These are phyloP conservation scores for Variabilichromis moorii DNA, from an alignment of 2,113 vertebrate species.

Conservation along the genomic window DNA sequence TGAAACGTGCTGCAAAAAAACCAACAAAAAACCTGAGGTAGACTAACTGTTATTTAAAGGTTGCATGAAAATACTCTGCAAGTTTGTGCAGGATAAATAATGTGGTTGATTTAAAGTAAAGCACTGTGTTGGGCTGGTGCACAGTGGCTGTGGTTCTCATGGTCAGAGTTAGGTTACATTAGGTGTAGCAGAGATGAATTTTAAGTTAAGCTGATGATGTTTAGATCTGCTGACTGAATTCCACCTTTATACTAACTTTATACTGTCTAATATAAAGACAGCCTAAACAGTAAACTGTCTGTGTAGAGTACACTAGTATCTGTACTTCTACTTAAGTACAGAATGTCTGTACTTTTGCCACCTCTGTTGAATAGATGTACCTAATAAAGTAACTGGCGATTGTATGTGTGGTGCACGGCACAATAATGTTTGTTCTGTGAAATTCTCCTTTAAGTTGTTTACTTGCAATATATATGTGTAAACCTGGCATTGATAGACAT, in stretches of 20 bases:
- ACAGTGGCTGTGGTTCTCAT: not conserved
- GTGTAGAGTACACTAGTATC: not conserved
- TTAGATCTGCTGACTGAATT: not conserved
- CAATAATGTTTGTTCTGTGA: not conserved
- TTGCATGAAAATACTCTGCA: not conserved
- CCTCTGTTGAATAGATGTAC: not conserved
- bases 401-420: not conserved
- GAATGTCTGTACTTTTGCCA: not conserved
- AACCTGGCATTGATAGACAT: not conserved
- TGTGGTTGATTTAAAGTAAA: not conserved
- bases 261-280: not conserved
- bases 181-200: not conserved
- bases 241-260: not conserved
- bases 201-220: not conserved
- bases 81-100: not conserved
- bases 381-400: not conserved
- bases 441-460: not conserved
- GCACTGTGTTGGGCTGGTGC: not conserved
- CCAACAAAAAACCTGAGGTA: not conserved
- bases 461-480: not conserved
- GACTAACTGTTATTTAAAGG: not conserved
- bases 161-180: not conserved
- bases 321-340: not conserved
- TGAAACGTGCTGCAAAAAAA: not conserved
- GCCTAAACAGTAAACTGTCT: not conserved